phyloP scores from a whole-genome alignment of 2,113 vertebrate species.

The Cygnus atratus region DNA sequence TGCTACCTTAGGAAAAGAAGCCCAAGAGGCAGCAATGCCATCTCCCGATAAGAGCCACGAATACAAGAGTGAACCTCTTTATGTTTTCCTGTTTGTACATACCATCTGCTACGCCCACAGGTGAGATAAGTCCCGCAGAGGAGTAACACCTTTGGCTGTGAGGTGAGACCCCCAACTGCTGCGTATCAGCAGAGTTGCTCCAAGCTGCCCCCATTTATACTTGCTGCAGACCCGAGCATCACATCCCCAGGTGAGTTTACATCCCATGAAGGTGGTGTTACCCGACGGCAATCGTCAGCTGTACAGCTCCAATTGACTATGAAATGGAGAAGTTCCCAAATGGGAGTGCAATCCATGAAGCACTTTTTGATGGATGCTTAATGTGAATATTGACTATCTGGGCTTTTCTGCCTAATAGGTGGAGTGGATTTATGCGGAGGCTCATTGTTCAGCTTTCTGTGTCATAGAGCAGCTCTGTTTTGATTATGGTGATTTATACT shows the following conservation, averaged over 20 bases:
- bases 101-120: neutral
- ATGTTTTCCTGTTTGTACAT: accelerated
- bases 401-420: conserved; percentile 46
- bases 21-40: neutral
- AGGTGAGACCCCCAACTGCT: neutral
- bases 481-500: conserved; percentile 68
- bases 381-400: conserved; percentile 58
- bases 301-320: conserved; percentile 1
- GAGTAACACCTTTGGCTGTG: accelerated
- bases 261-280: neutral
- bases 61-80: neutral
- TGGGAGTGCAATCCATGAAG: conserved; percentile 31
- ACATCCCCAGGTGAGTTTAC: neutral
- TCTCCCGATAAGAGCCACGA: neutral
- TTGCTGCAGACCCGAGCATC: neutral
- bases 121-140: neutral
- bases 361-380: conserved; percentile 50
- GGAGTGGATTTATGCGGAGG: conserved; percentile 47
- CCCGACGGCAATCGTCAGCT: neutral
- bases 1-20: neutral
- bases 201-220: neutral
- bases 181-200: neutral
- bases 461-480: conserved; percentile 44
- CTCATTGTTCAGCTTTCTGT: conserved; percentile 50
- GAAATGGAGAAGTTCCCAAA: conserved; percentile 39